A percentile compares a stretch with the other conserved stretches of the same genome.
phyloP scores from a whole-genome alignment of 2,888 invertebrate species.

The Aelia acuminata region DNA sequence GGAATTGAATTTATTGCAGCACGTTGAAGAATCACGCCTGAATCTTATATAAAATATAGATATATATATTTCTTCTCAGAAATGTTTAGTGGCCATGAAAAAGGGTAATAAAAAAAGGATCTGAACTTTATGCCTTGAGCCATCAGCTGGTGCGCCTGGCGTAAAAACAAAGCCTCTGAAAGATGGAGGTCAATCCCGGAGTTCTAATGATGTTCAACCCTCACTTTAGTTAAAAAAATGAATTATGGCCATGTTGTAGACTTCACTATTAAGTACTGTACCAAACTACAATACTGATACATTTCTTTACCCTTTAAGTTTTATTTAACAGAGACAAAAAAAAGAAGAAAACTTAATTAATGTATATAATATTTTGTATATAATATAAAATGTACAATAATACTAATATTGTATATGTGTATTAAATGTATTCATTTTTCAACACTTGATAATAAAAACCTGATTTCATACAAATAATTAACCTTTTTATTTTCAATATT shows the following conservation, averaged over 20 bases:
- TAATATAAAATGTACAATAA: too few relatives aligned
- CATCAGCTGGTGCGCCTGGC: neutral
- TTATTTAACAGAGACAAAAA: too few relatives aligned
- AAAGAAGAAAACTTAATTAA: too few relatives aligned
- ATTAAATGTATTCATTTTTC: too few relatives aligned
- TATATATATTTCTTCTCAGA: neutral
- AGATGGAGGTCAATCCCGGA: conserved; percentile 8
- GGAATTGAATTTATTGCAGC: neutral
- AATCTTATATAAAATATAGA: neutral
- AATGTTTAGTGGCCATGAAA: conserved; percentile 1
- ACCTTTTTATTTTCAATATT: too few relatives aligned
- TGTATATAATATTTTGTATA: too few relatives aligned
- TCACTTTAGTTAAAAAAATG: neutral
- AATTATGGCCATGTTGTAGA: neutral
- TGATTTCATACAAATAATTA: too few relatives aligned
- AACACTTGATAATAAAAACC: too few relatives aligned
- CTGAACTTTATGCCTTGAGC: neutral
- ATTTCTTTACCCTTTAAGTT: too few relatives aligned
- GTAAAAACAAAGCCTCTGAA: neutral
- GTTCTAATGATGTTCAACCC: neutral
- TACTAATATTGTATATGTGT: too few relatives aligned
- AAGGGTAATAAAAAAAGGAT: neutral
- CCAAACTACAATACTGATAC: too few relatives aligned
- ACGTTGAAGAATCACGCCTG: neutral
- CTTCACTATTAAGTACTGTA: neutral